Evolutionary conservation across 2,888 invertebrate species (phyloP), one percentile per base, ranked within the genome.

Genomic region (Biston betularia): DNA sequence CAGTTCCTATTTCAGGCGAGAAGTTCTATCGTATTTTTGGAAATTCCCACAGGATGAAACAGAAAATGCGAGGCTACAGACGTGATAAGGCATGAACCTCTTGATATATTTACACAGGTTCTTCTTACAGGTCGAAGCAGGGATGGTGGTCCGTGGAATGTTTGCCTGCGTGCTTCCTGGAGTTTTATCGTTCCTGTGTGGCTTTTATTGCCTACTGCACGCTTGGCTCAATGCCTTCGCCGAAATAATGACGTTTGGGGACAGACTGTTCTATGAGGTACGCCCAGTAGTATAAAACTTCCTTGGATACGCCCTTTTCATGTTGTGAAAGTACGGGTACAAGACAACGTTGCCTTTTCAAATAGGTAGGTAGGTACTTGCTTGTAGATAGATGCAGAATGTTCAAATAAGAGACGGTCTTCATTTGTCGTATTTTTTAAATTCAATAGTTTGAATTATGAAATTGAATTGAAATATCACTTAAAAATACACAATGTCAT

Each of bases 151-250:
- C 1, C 88, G 95, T 0, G 95, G 95, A 2, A 92, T 97, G 74
- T 96, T 97, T 79, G 95, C 95, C 40, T 96, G 96, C 83, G 95
- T 97, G 79, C 89, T 98, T 65, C 97, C 97, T 0, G 96, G 96
- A 0, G 94, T 96, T 0, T 89, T 97, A 54, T 94, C 96, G 0
- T 95, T 96, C 70, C 83, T 97, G 0, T 95, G 96, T 78, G 96
- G 96, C 5, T 98, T 98, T 90, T 99, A 98, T 90, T 95, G 97
- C 70, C 91, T 99, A 3, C 92, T 99, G 6, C 99, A 99, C 81
- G 96, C 97, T 1, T 98, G 98, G 98, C 94, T 97, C 80, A 99
- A 99, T 88, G 97, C 97, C 24, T 97, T 97, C 80, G 97, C 98
- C 0, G 99, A 99, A 88, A 94, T 98, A 89, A 87, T 98, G 69